A percentile compares a stretch with the other conserved stretches of the same genome.
Evolutionary conservation across 2,797 vertebrate species (phyloP).

Genomic region (Scleropages formosus): DNA sequence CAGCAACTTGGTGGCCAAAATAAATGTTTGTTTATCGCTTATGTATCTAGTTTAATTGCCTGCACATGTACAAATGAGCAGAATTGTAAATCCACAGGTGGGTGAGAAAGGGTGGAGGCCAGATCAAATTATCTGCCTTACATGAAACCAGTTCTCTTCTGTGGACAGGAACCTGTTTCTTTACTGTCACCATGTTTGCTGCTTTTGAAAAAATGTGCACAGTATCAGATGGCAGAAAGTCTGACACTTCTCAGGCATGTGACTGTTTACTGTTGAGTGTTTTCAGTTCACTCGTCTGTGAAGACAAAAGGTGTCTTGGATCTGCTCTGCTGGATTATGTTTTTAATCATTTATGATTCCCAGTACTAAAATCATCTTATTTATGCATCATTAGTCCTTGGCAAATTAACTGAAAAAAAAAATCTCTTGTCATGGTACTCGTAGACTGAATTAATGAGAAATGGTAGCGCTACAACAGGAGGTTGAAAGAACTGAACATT

Average conservation of each 20-base stretch:
- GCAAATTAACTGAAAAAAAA: slow-evolving; percentile 20
- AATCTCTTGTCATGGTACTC: background rate
- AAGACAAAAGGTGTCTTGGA: background rate
- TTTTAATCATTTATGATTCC: slow-evolving; percentile 9
- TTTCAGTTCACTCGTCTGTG: background rate
- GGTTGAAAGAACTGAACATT: background rate
- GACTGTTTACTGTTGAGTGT: background rate
- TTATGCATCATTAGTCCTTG: slow-evolving; percentile 8
- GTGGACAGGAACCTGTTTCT: background rate
- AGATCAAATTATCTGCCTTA: too few species aligned
- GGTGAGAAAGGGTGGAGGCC: background rate
- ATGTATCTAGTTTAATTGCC: too few species aligned
- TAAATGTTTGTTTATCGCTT: too few species aligned
- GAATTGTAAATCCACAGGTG: too few species aligned
- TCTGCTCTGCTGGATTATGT: background rate
- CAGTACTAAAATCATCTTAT: slow-evolving; percentile 1
- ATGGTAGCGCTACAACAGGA: background rate
- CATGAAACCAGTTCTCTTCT: too few species aligned
- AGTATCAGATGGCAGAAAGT: too few species aligned
- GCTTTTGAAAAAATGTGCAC: background rate
- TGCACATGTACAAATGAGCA: too few species aligned
- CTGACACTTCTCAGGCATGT: background rate
- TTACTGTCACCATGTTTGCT: background rate
- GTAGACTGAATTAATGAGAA: background rate
- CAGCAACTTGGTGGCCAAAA: too few species aligned